Evolutionary conservation across 2,888 invertebrate genomes (phyloP).

Genomic region (Phyto melanocephala): DNA sequence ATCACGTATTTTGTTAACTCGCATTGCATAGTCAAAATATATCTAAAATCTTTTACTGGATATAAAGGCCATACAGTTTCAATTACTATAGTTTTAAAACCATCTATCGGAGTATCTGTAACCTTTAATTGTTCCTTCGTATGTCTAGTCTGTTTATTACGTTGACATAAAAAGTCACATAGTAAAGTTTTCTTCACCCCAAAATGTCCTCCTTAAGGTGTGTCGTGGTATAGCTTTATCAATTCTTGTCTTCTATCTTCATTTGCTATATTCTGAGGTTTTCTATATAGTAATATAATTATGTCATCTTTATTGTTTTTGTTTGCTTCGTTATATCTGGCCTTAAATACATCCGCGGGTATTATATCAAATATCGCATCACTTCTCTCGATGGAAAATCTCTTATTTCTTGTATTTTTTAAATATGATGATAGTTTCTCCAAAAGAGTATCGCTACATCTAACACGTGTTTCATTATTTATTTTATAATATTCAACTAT

Average conservation of each 20-base stretch:
- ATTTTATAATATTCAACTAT: neutral
- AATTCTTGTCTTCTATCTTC: neutral
- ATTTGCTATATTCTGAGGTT: neutral
- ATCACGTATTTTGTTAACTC: neutral
- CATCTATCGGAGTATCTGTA: neutral
- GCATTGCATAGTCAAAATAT: constrained; percentile 11
- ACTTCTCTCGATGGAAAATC: no score
- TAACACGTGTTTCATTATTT: neutral
- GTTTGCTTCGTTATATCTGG: neutral
- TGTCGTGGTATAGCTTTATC: neutral
- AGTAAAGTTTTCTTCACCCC: neutral
- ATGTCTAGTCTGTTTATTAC: neutral
- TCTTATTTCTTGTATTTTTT: no score
- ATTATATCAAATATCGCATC: no score
- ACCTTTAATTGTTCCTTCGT: neutral
- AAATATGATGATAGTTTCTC: neutral
- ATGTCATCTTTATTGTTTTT: neutral
- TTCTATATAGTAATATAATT: neutral
- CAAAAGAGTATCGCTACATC: neutral
- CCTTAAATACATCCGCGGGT: neutral
- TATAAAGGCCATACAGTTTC: neutral
- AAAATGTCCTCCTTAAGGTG: neutral
- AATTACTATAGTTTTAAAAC: neutral
- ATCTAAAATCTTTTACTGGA: neutral
- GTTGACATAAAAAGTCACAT: no score